phyloP scores from a whole-genome alignment of 2,113 vertebrate genomes.

The Chiloscyllium plagiosum region DNA sequence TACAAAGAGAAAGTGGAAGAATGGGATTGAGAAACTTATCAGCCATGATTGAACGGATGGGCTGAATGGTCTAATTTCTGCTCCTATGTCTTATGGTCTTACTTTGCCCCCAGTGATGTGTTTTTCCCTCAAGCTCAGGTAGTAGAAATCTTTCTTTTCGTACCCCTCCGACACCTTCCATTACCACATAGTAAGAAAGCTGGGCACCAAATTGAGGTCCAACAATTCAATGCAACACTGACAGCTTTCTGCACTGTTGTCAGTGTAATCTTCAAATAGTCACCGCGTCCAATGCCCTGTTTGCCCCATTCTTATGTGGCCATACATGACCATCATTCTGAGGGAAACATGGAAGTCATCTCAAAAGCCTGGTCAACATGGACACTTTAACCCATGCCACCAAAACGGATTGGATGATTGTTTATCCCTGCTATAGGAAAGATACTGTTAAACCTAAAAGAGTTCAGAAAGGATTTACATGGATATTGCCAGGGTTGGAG shows the following conservation, averaged over 20 bases:
- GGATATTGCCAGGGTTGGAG: too few species aligned
- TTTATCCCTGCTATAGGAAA: background rate
- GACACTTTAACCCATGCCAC: background rate
- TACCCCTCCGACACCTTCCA: too few species aligned
- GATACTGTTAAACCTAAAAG: too few species aligned
- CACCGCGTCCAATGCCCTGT: background rate
- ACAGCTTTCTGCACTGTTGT: background rate
- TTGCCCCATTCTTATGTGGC: background rate
- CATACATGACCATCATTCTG: background rate
- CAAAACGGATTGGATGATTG: background rate
- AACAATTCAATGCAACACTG: too few species aligned
- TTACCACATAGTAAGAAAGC: background rate
- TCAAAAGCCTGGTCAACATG: background rate
- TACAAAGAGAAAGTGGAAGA: too few species aligned
- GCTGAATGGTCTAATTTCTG: too few species aligned
- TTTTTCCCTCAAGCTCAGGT: background rate
- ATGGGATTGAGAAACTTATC: too few species aligned
- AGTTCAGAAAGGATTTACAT: too few species aligned
- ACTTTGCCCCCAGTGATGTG: background rate
- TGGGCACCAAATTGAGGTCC: background rate
- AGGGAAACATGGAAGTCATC: background rate
- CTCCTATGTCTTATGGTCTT: too few species aligned
- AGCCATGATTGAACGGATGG: too few species aligned
- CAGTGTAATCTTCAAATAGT: background rate
- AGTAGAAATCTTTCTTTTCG: too few species aligned